A percentile compares a stretch with the other conserved stretches of the same genome.
These are phyloP conservation scores for Rhynchomys soricoides DNA, from an alignment of 2,113 vertebrate species.

Conservation along the genomic window DNA sequence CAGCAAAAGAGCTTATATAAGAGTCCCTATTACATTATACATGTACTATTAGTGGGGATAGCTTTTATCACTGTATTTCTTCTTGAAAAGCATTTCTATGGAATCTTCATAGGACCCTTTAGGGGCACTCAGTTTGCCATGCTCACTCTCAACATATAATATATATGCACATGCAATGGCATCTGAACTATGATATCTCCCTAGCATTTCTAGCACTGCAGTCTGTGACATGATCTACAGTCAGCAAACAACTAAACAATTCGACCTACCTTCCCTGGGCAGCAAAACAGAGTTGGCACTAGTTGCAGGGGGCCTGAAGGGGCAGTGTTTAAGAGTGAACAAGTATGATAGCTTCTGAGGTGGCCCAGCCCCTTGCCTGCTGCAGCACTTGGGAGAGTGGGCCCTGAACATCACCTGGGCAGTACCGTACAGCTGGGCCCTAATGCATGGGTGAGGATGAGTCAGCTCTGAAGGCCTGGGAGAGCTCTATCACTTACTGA, in stretches of 20 bases:
- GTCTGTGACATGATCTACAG: not conserved
- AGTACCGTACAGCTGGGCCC: not conserved
- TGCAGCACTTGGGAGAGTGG: too few species aligned
- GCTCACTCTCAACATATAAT: not conserved
- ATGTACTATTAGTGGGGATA: not conserved
- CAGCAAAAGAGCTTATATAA: not conserved
- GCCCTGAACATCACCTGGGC: not conserved
- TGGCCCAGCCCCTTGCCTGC: too few species aligned
- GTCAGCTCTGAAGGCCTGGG: not conserved
- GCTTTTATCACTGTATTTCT: not conserved
- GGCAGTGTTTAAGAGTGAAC: too few species aligned
- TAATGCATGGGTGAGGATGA: not conserved
- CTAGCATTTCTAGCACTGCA: not conserved
- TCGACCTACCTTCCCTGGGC: not conserved
- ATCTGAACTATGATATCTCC: not conserved
- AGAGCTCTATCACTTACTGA: not conserved
- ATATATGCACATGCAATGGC: not conserved
- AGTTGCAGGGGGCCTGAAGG: not conserved
- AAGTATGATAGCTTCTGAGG: too few species aligned
- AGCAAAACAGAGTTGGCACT: not conserved
- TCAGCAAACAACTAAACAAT: slow-evolving; percentile 41
- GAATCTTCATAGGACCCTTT: not conserved
- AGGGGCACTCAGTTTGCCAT: not conserved
- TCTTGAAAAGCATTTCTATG: not conserved
- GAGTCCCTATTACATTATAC: not conserved